Conservation (phyloP, 2,888 invertebrate genomes). For the Sycophila texana region DNA sequence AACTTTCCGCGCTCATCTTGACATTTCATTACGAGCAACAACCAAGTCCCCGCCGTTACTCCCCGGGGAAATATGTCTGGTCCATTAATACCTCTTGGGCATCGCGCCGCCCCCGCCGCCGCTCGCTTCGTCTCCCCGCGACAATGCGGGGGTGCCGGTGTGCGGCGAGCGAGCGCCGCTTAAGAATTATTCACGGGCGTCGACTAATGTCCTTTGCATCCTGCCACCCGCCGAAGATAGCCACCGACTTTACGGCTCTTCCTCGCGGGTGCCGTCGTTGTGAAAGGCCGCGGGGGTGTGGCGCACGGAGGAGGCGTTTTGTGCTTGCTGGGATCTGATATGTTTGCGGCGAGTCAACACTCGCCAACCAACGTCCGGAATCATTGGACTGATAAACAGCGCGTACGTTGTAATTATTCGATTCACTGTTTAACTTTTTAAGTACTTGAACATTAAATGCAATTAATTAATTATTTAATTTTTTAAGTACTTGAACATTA, state of each 20-base stretch:
- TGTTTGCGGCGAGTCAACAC: too few species aligned
- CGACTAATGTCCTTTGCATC: conserved; percentile 31
- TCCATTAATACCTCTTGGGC: conserved; percentile 38
- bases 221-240: not conserved
- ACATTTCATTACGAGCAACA: conserved; percentile 56
- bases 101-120: conserved; percentile 4
- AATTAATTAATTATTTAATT: too few species aligned
- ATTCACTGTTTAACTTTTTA: too few species aligned
- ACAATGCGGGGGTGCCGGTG: not conserved
- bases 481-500: too few species aligned
- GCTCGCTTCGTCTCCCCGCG: not conserved
- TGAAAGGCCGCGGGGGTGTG: too few species aligned
- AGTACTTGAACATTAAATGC: too few species aligned
- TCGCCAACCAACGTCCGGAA: too few species aligned
- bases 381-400: too few species aligned
- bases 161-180: not conserved
- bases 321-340: too few species aligned
- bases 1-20: conserved; percentile 51
- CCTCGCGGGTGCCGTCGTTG: too few species aligned
- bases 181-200: conserved; percentile 47
- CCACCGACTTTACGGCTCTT: not conserved
- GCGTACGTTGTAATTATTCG: too few species aligned
- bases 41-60: conserved; percentile 32
- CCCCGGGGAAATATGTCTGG: conserved; percentile 53
- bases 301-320: too few species aligned